Base-by-base conservation (phyloP, 2,113 vertebrate genomes). In the Formicarius rufipectus region DNA sequence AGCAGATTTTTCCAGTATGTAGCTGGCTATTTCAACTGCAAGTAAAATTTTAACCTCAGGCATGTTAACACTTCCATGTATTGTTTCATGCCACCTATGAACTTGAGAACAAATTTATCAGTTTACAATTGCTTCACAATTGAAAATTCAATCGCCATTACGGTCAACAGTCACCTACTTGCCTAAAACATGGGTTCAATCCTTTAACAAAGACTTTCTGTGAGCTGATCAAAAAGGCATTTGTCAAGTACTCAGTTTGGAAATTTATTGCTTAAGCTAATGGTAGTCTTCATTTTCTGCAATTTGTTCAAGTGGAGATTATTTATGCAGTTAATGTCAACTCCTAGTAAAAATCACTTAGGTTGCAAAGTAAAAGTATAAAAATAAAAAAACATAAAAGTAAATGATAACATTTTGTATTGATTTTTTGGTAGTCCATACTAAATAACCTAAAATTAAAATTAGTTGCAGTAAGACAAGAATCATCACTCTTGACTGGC, bases 51-150 rank as follows among this genome's bases (percentile, higher is more conserved):
- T 35, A 62, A 80, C 33, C 59, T 74, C 79, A 75, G 68, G 47
- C 52, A 90, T 27, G 18, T 64, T 84, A 90, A 90, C 31, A 75
- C n/a, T 90, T 80, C 22, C 47, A 75, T 13, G 24, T 80, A 88
- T 59, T 63, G 35, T 91, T 59, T 74, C 71, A 93, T 39, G 28
- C 35, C 60, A 77, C 42, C 64, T 47, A 77, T 25, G 35, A 91
- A 71, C 52, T 55, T 31, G 12, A 87, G 31, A 94, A 93, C 33
- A 81, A 90, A 60, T 64, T 62, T 80, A 96, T 90, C 95, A 91
- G 78, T 96, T 92, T 94, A 96, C 79, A 88, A 40, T 44, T 67
- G 66, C 93, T 93, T 95, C 93, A 90, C 56, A 96, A 89, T 40
- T 94, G 60, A 47, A 97, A 94, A 92, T 84, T 94, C 49, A 86